These are phyloP conservation scores for Xenopus borealis DNA, from an alignment of 2,113 vertebrate species.

Conservation along the genomic window DNA sequence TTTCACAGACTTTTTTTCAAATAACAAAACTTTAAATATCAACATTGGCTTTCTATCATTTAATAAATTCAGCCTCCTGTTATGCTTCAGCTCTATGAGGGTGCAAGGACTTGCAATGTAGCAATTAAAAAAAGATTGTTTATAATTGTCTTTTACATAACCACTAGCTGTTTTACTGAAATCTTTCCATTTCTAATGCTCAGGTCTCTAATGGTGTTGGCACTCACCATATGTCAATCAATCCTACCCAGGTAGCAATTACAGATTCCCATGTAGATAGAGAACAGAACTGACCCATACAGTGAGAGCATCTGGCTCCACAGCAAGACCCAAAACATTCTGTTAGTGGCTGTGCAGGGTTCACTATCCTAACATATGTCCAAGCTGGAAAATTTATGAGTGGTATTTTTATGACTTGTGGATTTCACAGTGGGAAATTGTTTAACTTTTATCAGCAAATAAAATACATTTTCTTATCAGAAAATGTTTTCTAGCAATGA, in stretches of 20 bases:
- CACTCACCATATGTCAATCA: slow-evolving; percentile 19
- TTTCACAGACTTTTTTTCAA: too few relatives aligned
- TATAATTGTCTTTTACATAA: too few relatives aligned
- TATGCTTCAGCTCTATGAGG: too few relatives aligned
- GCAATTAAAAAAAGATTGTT: too few relatives aligned
- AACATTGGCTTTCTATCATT: too few relatives aligned
- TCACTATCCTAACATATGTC: slow-evolving; percentile 40
- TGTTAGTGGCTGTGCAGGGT: slow-evolving; percentile 41
- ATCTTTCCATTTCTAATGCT: background rate
- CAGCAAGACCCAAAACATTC: slow-evolving; percentile 43
- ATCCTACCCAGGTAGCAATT: slow-evolving; percentile 40
- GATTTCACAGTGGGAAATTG: slow-evolving; percentile 29
- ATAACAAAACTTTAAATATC: too few relatives aligned
- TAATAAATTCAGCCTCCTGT: too few relatives aligned
- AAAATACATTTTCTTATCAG: background rate
- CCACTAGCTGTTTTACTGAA: background rate
- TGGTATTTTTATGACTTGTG: slow-evolving; percentile 14
- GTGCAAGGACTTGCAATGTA: too few relatives aligned
- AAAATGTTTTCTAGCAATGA: background rate
- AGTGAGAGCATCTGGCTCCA: slow-evolving; percentile 39
- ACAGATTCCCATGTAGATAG: slow-evolving; percentile 37
- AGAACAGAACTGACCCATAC: slow-evolving; percentile 32
- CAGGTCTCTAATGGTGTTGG: slow-evolving; percentile 6
- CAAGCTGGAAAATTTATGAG: slow-evolving; percentile 39
- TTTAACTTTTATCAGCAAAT: slow-evolving; percentile 13